Percentiles rank a stretch among this genome's conserved stretches.
Evolutionary conservation across 2,797 vertebrate genomes (phyloP).

Genomic region (Hephaestus fuliginosus): DNA sequence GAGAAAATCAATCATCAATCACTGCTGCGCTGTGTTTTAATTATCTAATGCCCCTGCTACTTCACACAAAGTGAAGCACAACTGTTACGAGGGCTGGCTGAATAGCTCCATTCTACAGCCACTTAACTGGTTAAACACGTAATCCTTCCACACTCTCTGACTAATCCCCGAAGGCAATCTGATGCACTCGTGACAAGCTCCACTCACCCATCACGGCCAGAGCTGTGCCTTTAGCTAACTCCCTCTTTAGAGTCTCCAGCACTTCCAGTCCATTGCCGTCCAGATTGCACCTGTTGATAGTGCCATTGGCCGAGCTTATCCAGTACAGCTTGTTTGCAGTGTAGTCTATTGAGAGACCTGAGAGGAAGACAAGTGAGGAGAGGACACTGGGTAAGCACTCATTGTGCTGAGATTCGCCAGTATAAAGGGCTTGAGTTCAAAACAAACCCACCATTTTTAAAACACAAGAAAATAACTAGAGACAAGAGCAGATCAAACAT

Average conservation of each 20-base stretch:
- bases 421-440: background rate
- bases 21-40: slow-evolving; percentile 74
- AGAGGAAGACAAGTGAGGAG: slow-evolving; percentile 31
- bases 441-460: background rate
- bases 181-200: slow-evolving; percentile 68
- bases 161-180: slow-evolving; percentile 68
- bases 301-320: slow-evolving; percentile 98
- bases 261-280: slow-evolving; percentile 96
- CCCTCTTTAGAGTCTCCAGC: slow-evolving; percentile 94
- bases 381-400: slow-evolving; percentile 25
- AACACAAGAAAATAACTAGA: background rate
- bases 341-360: slow-evolving; percentile 97
- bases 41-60: slow-evolving; percentile 69
- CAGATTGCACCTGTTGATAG: slow-evolving; percentile 98
- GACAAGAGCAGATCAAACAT: background rate
- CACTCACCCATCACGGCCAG: slow-evolving; percentile 99
- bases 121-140: slow-evolving; percentile 72
- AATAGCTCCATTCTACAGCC: slow-evolving; percentile 52
- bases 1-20: slow-evolving; percentile 80
- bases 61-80: slow-evolving; percentile 58
- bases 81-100: slow-evolving; percentile 53
- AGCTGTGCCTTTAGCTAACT: slow-evolving; percentile 95
- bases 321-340: slow-evolving; percentile 96
- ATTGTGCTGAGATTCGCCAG: background rate
- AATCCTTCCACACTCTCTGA: slow-evolving; percentile 73